Evolutionary conservation across 2,113 vertebrate species (phyloP).

Genomic region (Callospermophilus lateralis): DNA sequence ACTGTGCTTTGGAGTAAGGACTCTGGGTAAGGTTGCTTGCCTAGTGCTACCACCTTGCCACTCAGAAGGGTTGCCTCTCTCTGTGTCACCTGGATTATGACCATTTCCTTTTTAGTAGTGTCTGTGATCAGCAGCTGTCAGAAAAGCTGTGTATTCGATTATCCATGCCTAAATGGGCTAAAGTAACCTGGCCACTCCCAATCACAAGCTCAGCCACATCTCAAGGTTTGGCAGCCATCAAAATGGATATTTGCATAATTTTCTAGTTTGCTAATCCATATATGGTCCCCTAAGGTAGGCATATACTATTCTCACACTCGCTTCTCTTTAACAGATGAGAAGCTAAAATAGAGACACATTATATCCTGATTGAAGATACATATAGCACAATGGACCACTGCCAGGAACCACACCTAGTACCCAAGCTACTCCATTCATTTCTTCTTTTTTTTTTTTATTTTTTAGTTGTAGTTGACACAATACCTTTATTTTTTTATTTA

Average conservation of each 20-base stretch:
- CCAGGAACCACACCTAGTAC: background rate
- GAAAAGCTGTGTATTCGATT: slow-evolving; percentile 50
- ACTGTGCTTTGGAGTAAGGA: background rate
- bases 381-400: background rate
- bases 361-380: slow-evolving; percentile 44
- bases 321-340: slow-evolving; percentile 62
- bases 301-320: background rate
- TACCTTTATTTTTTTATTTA: too few relatives aligned
- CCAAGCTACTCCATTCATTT: background rate
- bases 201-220: slow-evolving; percentile 16
- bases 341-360: background rate
- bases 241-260: slow-evolving; percentile 54
- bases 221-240: slow-evolving; percentile 43
- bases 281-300: slow-evolving; percentile 42
- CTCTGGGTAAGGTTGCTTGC: slow-evolving; percentile 34
- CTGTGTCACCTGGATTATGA: slow-evolving; percentile 45
- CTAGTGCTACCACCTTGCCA: background rate
- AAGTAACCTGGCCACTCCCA: background rate
- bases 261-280: slow-evolving; percentile 43
- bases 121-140: slow-evolving; percentile 70
- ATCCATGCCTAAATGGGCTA: background rate
- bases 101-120: slow-evolving; percentile 59
- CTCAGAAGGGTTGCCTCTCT: background rate
- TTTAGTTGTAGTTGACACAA: too few relatives aligned
- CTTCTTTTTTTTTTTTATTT: background rate